Base-by-base conservation (phyloP, 1,140 invertebrate species). In the Nephila pilipes region DNA sequence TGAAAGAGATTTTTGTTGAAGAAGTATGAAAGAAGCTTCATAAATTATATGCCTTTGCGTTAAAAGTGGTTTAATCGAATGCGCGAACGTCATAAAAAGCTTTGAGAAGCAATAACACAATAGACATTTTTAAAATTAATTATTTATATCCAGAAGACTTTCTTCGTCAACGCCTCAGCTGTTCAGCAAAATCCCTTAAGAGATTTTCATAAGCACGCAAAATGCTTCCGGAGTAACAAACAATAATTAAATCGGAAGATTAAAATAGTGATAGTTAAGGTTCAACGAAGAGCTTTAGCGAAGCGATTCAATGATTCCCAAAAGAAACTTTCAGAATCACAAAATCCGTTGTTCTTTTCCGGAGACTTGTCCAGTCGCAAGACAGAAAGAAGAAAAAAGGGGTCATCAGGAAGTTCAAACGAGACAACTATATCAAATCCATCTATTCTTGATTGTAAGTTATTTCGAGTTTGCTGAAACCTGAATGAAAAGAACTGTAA, bases 361-460 rank as follows among this genome's bases (percentile, higher is more conserved):
- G 69, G 69, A 75, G 25, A 75, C 14, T 12, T 12, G 29, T 75
- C 65, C 10, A 16, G 69, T 75, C 69, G 3, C 14, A 32, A 32
- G 29, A 36, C 18, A 75, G 25, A 10, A 25, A 29, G 25, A 10
- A 25, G 16, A 22, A 29, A 54, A 81, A 60, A 38, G 8, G 22
- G 85, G 85, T 60, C 85, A 87, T 5, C 14, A 87, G 85, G 85
- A 87, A 87, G 85, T 60, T 54, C 81, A 54, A 83, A 54, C 55
- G 60, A 87, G 58, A 87, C 85, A 87, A 29, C 57, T 22, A 29
- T 60, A 60, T 60, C 55, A 58, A 63, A 38, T 36, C 57, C 57
- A 60, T 87, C 85, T 63, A 87, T 87, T 60, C 85, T 60, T 36
- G 55, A 87, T 87, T 83, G 54, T 55, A 83, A n/a, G 85, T 22